Evolutionary conservation across 2,888 invertebrate species (phyloP), one percentile per base, ranked within the genome.

Genomic region (Hyppa rectilinea): DNA sequence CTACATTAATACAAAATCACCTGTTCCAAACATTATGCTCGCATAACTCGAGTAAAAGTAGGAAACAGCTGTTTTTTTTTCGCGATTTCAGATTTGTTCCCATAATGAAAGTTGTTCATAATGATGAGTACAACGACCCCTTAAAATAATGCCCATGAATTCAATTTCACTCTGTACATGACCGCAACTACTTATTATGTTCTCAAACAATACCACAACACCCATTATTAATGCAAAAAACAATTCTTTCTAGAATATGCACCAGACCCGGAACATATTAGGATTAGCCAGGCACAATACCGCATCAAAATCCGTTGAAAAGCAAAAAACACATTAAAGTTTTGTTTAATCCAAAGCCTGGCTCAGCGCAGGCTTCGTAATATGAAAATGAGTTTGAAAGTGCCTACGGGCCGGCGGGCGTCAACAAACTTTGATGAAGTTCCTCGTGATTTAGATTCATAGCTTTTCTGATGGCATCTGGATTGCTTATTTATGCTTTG

Each of bases 381-480:
- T 93, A 94, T 92, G 92, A 92, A 93, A 93, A 94, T 94, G 91
- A 93, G 92, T 93, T 92, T 85, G 87, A 83, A 91, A 93, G 89
- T 86, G 92, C 90, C 91, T 85, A 82, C 88, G 87, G 89, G 86
- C 81, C 83, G 83, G 85, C 88, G 60, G 52, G 55, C 64, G 88
- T 88, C 90, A 86, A 83, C 89, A 85, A 94, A 94, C 91, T 94
- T 93, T 93, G 94, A 94, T 94, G 91, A 93, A 90, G 86, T 89
- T 89, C 88, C 88, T 84, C 91, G 91, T 92, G 92, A 93, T 94
- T 94, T 93, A 93, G 90, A 94, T 94, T 94, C 93, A 94, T 94
- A 91, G 93, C 91, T 91, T 93, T 91, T 90, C 90, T 91, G 91
- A 90, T 90, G 88, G 87, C 84, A 86, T 89, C 88, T 86, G 88